Conservation (phyloP, 2,113 vertebrate species). For the Pristiophorus japonicus region DNA sequence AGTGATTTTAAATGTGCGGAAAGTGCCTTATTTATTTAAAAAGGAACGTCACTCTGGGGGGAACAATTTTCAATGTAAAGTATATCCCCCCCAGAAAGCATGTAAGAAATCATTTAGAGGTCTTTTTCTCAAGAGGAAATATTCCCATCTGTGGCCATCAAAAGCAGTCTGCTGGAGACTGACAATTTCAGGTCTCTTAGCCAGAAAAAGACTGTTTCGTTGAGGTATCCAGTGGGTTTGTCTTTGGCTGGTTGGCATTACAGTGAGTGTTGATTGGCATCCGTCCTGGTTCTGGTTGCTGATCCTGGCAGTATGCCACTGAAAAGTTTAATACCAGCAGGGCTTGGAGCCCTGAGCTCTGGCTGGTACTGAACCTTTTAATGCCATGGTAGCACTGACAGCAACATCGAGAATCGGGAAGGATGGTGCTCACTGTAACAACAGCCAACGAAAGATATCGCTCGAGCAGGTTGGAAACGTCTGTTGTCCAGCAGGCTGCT, state of each 20-base stretch:
- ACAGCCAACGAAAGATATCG: neutral
- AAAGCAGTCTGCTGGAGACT: conserved; percentile 20
- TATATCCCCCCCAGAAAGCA: neutral
- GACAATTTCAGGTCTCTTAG: neutral
- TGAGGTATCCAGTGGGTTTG: conserved; percentile 12
- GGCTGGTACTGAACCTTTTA: conserved; percentile 32
- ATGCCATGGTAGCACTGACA: neutral
- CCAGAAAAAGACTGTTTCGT: neutral
- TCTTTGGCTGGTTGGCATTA: conserved; percentile 6
- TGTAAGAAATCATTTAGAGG: neutral
- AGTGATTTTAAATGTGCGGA: neutral
- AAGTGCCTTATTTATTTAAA: neutral
- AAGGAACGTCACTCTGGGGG: neutral
- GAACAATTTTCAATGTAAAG: neutral
- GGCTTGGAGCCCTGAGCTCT: conserved; percentile 13
- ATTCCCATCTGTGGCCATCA: neutral
- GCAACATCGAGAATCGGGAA: neutral
- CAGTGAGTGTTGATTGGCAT: conserved; percentile 30
- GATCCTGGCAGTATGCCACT: neutral
- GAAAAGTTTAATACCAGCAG: conserved; percentile 26
- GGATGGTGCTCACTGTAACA: conserved; percentile 10
- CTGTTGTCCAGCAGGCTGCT: neutral
- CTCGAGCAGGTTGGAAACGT: neutral
- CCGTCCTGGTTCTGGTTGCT: conserved; percentile 32
- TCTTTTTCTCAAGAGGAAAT: neutral